Percentiles rank a stretch among this genome's conserved stretches.
phyloP scores from a whole-genome alignment of 2,113 vertebrate genomes.

The Actenoides lindsayi region DNA sequence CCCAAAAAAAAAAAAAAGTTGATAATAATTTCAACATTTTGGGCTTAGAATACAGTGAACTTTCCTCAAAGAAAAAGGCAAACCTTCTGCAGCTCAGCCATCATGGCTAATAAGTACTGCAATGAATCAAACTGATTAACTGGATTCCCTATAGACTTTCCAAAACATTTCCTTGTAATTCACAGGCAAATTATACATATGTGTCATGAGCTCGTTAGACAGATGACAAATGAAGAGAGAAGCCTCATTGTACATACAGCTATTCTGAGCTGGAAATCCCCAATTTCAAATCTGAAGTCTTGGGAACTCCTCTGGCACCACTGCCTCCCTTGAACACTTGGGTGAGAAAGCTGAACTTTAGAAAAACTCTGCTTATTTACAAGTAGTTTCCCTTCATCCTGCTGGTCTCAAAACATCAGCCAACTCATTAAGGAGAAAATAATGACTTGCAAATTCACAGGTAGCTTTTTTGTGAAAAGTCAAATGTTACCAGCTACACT shows the following conservation, averaged over 20 bases:
- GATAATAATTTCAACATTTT: background rate
- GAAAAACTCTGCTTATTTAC: background rate
- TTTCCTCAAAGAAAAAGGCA: constrained; percentile 29
- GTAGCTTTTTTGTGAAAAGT: background rate
- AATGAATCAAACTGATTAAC: constrained; percentile 53
- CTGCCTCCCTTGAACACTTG: background rate
- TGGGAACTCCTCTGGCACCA: background rate
- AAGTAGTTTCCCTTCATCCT: background rate
- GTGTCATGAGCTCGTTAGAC: constrained; percentile 30
- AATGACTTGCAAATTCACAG: background rate
- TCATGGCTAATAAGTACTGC: constrained; percentile 6
- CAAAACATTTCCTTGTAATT: constrained; percentile 13
- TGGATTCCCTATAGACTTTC: background rate
- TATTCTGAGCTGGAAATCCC: background rate
- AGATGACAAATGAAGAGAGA: constrained; percentile 44
- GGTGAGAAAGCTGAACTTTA: background rate
- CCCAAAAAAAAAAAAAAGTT: too few species aligned
- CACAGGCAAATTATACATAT: background rate
- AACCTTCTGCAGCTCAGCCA: constrained; percentile 31
- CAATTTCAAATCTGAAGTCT: background rate
- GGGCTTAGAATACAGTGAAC: constrained; percentile 1
- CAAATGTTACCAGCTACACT: background rate
- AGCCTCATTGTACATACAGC: background rate
- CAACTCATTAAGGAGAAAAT: background rate
- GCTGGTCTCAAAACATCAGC: background rate